Evolutionary conservation across 2,113 vertebrate genomes (phyloP), one percentile per base, ranked within the genome.

Genomic region (Mugil cephalus): DNA sequence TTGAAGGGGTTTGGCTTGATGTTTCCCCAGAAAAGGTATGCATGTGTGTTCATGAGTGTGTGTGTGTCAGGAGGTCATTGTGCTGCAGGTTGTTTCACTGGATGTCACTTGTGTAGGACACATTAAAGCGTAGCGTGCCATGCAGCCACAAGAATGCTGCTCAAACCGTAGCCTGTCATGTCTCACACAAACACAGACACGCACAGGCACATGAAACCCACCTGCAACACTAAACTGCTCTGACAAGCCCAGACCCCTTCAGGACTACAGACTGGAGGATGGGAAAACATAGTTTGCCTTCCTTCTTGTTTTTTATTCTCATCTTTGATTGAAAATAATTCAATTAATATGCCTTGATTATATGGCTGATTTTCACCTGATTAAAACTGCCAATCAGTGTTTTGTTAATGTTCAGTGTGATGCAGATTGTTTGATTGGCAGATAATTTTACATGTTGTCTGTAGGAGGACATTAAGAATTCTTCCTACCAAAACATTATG

Each of bases 211-310:
- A 58, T 13, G 64, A 13, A 71, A 9, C 4, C 47, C 30, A 74
- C 47, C 39, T 54, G 51, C 8, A 36, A 77, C 71, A 61, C 64
- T 83, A 80, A 89, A 46, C 52, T 10, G 18, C 58, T 40, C 18
- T 89, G 85, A 84, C 86, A 92, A 70, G 11, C 38, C 55, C 65
- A 74, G 42, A 68, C 58, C 51, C 48, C 67, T 47, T 30, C 11
- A 56, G 74, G 78, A 79, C 61, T 59, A 30, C 69, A 65, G 24
- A 30, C 24, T 30, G 24, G 24, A 30, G 24, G 24, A 30, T 30
- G 24, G 24, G 24, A 30, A 30, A 30, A 30, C 24, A 30, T 30
- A 30, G 24, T 30, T 30, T 10, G 6, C n/a, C 52, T 71, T 45
- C 14, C 4, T 17, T 2, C n/a, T n/a, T n/a, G n/a, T n/a, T n/a